phyloP scores from a whole-genome alignment of 2,888 invertebrate genomes.

The Caenorhabditis sp. region DNA sequence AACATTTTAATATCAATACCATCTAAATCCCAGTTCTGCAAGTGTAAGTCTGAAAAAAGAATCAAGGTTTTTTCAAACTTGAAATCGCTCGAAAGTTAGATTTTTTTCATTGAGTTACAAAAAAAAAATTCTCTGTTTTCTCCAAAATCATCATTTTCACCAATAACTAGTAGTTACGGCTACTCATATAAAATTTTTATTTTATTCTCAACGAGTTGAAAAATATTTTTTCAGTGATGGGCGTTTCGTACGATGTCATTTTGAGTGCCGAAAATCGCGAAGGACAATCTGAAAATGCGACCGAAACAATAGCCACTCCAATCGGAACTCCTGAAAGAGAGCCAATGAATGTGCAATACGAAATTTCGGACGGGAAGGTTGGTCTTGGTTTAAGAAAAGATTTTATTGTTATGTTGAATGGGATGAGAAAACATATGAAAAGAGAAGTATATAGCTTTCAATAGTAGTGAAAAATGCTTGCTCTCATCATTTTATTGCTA shows the following conservation, averaged over 20 bases:
- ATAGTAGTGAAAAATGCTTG: slow-evolving; percentile 5
- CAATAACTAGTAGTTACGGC: no score
- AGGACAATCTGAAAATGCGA: slow-evolving; percentile 91
- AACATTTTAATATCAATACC: no score
- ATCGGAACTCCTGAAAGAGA: slow-evolving; percentile 78
- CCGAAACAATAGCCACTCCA: slow-evolving; percentile 88
- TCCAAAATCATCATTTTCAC: no score
- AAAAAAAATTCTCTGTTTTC: no score
- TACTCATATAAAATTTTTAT: no score
- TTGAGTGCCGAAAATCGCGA: slow-evolving; percentile 94
- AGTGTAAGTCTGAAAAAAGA: no score
- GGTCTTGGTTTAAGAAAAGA: slow-evolving; percentile 3
- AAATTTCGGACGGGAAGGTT: slow-evolving; percentile 63
- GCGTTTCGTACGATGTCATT: slow-evolving; percentile 84
- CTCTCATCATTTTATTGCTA: slow-evolving; percentile 18
- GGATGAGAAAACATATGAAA: slow-evolving; percentile 13
- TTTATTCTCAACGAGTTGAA: background rate
- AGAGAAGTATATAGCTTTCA: background rate
- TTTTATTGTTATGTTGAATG: background rate
- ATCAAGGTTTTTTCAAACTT: no score
- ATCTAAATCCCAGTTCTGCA: no score
- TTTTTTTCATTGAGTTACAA: no score
- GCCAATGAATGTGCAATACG: slow-evolving; percentile 67
- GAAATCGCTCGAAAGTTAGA: no score
- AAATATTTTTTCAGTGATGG: slow-evolving; percentile 60